Percentiles rank a stretch among this genome's conserved stretches.
These are phyloP conservation scores for Nemapogon koenigi DNA, from an alignment of 2,888 invertebrate genomes.

Conservation along the genomic window DNA sequence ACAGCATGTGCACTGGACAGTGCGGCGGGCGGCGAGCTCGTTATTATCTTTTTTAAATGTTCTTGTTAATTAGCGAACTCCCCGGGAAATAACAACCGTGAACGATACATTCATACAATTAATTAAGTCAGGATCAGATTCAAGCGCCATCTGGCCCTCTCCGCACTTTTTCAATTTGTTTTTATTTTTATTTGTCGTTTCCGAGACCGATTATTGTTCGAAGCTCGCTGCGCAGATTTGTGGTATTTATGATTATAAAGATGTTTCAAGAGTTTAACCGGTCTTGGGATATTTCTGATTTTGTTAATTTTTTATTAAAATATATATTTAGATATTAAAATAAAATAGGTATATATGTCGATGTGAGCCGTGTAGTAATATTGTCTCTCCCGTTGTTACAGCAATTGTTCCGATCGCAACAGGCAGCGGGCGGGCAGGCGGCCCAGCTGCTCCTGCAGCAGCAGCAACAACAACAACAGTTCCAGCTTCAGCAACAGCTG, in stretches of 20 bases:
- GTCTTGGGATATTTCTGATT: too few relatives aligned
- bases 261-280: too few relatives aligned
- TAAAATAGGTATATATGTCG: too few relatives aligned
- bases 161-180: conserved; percentile 16
- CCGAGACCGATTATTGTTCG: too few relatives aligned
- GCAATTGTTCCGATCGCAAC: conserved; percentile 91
- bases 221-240: too few relatives aligned
- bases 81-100: conserved; percentile 35
- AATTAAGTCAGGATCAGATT: conserved; percentile 34
- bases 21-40: conserved; percentile 36
- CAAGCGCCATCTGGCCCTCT: conserved; percentile 19
- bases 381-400: too few relatives aligned
- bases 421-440: conserved; percentile 70
- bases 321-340: too few relatives aligned
- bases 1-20: conserved; percentile 46
- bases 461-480: conserved; percentile 79
- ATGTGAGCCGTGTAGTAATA: too few relatives aligned
- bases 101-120: conserved; percentile 40
- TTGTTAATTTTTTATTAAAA: too few relatives aligned
- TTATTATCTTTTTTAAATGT: conserved; percentile 58
- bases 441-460: conserved; percentile 75
- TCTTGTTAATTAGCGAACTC: conserved; percentile 53
- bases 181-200: too few relatives aligned
- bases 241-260: too few relatives aligned
- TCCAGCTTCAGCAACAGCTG: conserved; percentile 80